Percentiles rank a stretch among this genome's conserved stretches.
Evolutionary conservation across 2,888 invertebrate genomes (phyloP).

Genomic region (Falcaria lacertinaria): DNA sequence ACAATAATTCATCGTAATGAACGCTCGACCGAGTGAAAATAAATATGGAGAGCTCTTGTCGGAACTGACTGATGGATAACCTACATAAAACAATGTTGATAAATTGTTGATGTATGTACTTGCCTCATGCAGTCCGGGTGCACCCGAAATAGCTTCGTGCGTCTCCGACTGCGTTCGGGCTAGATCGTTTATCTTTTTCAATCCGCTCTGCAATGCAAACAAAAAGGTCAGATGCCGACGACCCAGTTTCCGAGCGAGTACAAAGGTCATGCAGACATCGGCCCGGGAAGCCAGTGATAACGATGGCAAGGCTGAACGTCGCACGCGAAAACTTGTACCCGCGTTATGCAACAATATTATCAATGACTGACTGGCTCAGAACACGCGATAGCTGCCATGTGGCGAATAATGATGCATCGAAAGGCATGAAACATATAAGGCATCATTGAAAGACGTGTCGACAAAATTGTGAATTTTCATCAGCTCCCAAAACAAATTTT

Average conservation of each 20-base stretch:
- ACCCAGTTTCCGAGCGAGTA: slow-evolving; percentile 66
- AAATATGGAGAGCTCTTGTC: slow-evolving; percentile 13
- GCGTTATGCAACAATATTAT: slow-evolving; percentile 39
- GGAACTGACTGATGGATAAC: slow-evolving; percentile 14
- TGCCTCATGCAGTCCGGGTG: slow-evolving; percentile 34
- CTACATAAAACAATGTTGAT: slow-evolving; percentile 25
- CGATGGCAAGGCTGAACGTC: slow-evolving; percentile 60
- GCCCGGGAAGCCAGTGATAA: slow-evolving; percentile 68
- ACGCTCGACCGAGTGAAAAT: slow-evolving; percentile 1
- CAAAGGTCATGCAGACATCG: slow-evolving; percentile 69
- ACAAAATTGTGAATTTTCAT: too few species aligned
- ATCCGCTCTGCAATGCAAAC: slow-evolving; percentile 60
- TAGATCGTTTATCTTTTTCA: slow-evolving; percentile 56
- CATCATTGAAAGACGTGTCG: too few species aligned
- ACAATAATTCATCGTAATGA: background rate
- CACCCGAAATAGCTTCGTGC: slow-evolving; percentile 54
- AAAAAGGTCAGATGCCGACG: slow-evolving; percentile 75
- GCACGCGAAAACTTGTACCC: slow-evolving; percentile 38
- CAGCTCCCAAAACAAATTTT: too few species aligned
- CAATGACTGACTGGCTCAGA: slow-evolving; percentile 14
- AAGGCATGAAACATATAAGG: too few species aligned
- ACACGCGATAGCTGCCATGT: slow-evolving; percentile 26
- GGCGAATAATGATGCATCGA: too few species aligned
- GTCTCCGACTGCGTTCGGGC: slow-evolving; percentile 43
- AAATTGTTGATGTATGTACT: slow-evolving; percentile 28